Base-by-base conservation (phyloP, 2,113 vertebrate genomes). In the Cervus canadensis region DNA sequence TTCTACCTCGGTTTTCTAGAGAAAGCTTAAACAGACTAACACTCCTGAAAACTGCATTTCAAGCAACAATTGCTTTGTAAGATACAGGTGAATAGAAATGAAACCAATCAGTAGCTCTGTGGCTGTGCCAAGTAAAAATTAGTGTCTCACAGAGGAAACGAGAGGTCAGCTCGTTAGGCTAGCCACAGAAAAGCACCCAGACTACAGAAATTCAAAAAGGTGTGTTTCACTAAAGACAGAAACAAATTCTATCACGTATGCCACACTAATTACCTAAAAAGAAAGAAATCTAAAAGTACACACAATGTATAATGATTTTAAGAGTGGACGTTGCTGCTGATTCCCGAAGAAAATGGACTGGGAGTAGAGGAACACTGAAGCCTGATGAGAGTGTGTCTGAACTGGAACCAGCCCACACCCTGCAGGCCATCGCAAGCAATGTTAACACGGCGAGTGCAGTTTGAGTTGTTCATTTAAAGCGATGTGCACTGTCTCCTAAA, bases 121-220 rank as follows among this genome's bases (percentile, higher is more conserved):
- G 36, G 54, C n/a, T 48, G 36, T 52, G 81, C 67, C 88, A 96
- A 96, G 64, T 76, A 76, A 92, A 86, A 97, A 90, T 54, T 76
- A 95, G 88, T 45, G 89, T 56, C n/a, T 87, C 78, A 26, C 30
- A 12, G 23, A 26, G 33, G 85, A 92, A 96, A 81, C 45, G 0
- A 13, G 76, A 83, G 40, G 10, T 74, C 48, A 64, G 21, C 12
- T 60, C 76, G 5, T 7, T 59, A 89, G 48, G 14, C 81, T n/a
- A 25, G 17, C 78, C 92, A 84, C 95, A 2, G n/a, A 40, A 64
- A 43, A 83, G 45, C 30, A 40, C 23, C 6, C 25, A 36, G 50
- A 21, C 84, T 79, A 96, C 74, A 95, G 48, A 57, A 86, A 94
- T 62, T 84, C 79, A 36, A 94, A 94, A 40, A 79, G 79, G n/a